phyloP scores from a whole-genome alignment of 2,797 vertebrate genomes.

The Lepus townsendii region DNA sequence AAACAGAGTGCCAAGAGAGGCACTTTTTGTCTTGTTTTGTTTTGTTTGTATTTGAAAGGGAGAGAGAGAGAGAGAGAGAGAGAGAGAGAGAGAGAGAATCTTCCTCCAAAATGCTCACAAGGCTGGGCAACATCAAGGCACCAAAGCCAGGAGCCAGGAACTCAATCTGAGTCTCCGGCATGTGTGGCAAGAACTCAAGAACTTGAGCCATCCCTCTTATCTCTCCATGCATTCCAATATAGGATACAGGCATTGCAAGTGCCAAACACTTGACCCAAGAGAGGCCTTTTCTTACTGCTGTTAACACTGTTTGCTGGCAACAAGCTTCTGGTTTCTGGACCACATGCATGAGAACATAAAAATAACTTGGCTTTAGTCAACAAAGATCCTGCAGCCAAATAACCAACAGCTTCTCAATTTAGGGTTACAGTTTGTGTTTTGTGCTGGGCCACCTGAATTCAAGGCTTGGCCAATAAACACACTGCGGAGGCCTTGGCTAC shows the following conservation, averaged over 20 bases:
- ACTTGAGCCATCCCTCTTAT: no score
- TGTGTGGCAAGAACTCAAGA: no score
- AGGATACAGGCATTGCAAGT: no score
- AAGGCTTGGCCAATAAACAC: neutral
- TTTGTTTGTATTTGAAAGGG: no score
- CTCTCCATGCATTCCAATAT: no score
- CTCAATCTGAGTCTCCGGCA: no score
- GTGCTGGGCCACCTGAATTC: neutral
- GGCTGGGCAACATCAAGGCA: no score
- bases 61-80: no score
- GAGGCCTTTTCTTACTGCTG: neutral
- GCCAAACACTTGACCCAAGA: neutral
- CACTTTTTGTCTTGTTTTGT: no score
- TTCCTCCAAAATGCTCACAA: no score
- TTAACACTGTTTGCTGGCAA: neutral
- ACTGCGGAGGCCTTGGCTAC: neutral
- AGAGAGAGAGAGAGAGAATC: no score
- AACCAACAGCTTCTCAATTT: constrained; percentile 18
- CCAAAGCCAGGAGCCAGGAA: no score
- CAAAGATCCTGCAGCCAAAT: neutral
- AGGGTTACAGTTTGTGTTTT: neutral
- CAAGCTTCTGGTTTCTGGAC: neutral
- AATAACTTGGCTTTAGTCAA: neutral
- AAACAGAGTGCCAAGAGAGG: neutral
- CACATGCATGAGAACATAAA: neutral